Evolutionary conservation across 2,113 vertebrate genomes (phyloP).

Genomic region (Psittacula cyanocephala): DNA sequence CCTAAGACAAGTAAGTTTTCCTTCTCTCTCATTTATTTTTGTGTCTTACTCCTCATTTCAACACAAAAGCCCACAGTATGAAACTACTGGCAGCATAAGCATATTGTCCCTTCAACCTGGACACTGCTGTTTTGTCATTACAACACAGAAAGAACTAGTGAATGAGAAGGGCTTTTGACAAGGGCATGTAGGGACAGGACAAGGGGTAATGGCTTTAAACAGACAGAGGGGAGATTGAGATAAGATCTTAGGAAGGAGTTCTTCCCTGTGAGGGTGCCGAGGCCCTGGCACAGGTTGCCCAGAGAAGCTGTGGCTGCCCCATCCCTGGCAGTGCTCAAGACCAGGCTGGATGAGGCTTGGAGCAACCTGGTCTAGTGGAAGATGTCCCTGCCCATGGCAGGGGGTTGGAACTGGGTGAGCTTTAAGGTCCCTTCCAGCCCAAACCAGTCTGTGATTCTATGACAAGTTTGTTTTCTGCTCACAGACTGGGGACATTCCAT

Average conservation of each 20-base stretch:
- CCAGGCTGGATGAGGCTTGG: neutral
- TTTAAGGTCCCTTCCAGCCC: neutral
- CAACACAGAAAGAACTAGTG: neutral
- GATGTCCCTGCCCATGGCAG: neutral
- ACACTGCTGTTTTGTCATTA: neutral
- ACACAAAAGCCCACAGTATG: neutral
- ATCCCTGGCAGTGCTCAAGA: neutral
- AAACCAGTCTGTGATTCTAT: neutral
- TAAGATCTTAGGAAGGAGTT: neutral
- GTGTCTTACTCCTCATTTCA: neutral
- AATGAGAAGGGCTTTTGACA: neutral
- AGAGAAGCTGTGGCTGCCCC: neutral
- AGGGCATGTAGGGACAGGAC: neutral
- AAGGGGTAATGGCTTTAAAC: neutral
- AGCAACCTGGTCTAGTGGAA: neutral
- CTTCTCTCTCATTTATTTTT: neutral
- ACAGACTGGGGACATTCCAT: rapidly evolving
- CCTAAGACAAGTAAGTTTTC: neutral
- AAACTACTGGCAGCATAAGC: neutral
- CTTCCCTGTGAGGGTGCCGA: neutral
- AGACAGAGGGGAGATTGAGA: neutral
- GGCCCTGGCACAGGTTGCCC: neutral
- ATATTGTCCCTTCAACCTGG: neutral
- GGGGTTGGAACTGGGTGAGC: neutral
- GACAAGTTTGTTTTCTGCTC: neutral